Percentiles rank a stretch among this genome's conserved stretches.
These are phyloP conservation scores for Acromyrmex echinatior DNA, from an alignment of 1,140 invertebrate genomes.

Conservation along the genomic window DNA sequence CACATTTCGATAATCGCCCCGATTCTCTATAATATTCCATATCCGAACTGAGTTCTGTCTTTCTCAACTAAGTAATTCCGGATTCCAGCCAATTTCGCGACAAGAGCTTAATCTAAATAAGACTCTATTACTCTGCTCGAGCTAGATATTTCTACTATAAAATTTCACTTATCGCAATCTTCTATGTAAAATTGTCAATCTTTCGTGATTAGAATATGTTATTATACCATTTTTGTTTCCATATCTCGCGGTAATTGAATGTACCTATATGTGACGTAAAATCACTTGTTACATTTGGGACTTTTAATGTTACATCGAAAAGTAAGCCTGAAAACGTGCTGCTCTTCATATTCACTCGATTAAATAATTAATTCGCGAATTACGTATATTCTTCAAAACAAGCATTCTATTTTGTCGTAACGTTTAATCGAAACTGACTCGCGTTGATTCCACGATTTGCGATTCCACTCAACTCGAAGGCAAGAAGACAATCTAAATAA, in stretches of 20 bases:
- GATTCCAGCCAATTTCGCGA: constrained; percentile 59
- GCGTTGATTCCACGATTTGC: constrained; percentile 25
- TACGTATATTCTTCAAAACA: neutral
- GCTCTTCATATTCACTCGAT: neutral
- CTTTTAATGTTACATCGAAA: neutral
- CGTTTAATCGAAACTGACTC: constrained; percentile 28
- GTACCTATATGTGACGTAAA: neutral
- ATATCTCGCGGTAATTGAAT: neutral
- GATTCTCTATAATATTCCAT: constrained; percentile 63
- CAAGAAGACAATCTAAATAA: constrained; percentile 53
- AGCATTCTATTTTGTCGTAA: constrained; percentile 2
- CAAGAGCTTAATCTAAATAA: constrained; percentile 64
- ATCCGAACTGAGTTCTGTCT: constrained; percentile 50
- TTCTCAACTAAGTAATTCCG: constrained; percentile 48
- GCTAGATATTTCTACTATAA: constrained; percentile 24
- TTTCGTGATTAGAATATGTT: constrained; percentile 20
- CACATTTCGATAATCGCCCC: constrained; percentile 51
- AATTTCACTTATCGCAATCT: constrained; percentile 49
- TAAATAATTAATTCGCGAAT: neutral
- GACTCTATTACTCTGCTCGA: constrained; percentile 25
- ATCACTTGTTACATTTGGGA: neutral
- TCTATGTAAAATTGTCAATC: neutral
- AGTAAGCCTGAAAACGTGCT: neutral
- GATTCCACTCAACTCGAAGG: constrained; percentile 17
- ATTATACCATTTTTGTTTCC: neutral